Conservation (phyloP, 2,797 vertebrate species). For the Scleropages formosus region DNA sequence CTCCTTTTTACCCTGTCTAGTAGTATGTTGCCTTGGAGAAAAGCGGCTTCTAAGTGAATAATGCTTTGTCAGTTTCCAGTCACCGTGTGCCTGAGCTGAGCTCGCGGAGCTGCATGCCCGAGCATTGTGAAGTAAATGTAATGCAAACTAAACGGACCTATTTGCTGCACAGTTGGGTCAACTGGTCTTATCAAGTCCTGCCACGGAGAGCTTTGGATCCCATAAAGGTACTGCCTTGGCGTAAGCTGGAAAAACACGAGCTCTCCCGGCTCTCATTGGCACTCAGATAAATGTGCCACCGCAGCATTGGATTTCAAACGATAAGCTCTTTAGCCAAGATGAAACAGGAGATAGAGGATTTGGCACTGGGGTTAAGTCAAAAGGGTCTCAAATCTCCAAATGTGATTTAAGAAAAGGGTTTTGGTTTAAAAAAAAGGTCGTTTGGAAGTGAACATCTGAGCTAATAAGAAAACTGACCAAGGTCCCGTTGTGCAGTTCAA, state of each 20-base stretch:
- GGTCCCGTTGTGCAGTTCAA: not conserved
- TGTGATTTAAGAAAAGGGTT: not conserved
- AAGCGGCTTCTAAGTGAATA: not conserved
- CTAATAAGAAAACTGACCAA: not conserved
- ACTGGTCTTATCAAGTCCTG: conserved; percentile 12
- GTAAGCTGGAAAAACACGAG: not conserved
- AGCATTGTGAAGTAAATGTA: too few relatives aligned
- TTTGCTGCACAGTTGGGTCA: not conserved
- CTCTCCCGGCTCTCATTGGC: not conserved
- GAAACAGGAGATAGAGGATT: not conserved
- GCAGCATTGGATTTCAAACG: not conserved
- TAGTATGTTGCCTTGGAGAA: not conserved
- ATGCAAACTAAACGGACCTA: not conserved
- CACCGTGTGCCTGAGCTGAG: not conserved
- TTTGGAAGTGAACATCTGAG: not conserved
- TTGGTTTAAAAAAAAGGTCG: too few relatives aligned
- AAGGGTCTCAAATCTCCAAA: not conserved
- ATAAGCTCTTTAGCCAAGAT: not conserved
- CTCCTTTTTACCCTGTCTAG: not conserved
- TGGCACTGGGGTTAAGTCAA: not conserved
- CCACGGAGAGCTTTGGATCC: not conserved
- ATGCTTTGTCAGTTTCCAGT: conserved; percentile 1
- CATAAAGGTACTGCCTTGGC: not conserved
- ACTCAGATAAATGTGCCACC: not conserved
- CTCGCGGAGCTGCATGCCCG: too few relatives aligned